Percentiles rank a stretch among this genome's conserved stretches.
These are phyloP conservation scores for Octonoba sinensis DNA, from an alignment of 2,888 invertebrate species.

Conservation along the genomic window DNA sequence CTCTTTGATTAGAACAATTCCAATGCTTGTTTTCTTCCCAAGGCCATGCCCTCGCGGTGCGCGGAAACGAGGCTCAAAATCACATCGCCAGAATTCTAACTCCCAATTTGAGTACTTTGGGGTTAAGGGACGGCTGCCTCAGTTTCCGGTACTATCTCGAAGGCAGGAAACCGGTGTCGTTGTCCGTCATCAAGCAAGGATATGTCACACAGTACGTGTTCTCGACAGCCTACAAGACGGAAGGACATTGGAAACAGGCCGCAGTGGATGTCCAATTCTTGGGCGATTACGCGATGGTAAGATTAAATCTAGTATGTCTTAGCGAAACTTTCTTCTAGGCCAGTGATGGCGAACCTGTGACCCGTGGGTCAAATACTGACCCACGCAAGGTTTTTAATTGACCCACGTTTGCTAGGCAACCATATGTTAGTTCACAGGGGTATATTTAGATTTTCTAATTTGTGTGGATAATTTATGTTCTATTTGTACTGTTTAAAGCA, in stretches of 20 bases:
- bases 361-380: no score
- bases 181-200: conserved; percentile 50
- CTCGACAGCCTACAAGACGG: conserved; percentile 31
- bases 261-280: conserved; percentile 32
- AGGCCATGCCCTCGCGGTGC: conserved; percentile 41
- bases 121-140: conserved; percentile 21
- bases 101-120: conserved; percentile 12
- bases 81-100: conserved; percentile 37
- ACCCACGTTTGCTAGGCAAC: no score
- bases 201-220: conserved; percentile 39
- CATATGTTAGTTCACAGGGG: no score
- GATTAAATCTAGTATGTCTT: no score
- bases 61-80: conserved; percentile 37
- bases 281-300: conserved; percentile 44
- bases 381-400: no score
- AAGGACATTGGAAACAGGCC: conserved; percentile 26
- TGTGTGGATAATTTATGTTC: no score
- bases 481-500: no score
- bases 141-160: conserved; percentile 34
- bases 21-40: neutral
- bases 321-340: no score
- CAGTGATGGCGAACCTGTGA: no score
- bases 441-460: no score
- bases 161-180: conserved; percentile 29
- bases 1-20: neutral